Base-by-base conservation (phyloP, 1,140 invertebrate species). In the Eupeodes corollae region DNA sequence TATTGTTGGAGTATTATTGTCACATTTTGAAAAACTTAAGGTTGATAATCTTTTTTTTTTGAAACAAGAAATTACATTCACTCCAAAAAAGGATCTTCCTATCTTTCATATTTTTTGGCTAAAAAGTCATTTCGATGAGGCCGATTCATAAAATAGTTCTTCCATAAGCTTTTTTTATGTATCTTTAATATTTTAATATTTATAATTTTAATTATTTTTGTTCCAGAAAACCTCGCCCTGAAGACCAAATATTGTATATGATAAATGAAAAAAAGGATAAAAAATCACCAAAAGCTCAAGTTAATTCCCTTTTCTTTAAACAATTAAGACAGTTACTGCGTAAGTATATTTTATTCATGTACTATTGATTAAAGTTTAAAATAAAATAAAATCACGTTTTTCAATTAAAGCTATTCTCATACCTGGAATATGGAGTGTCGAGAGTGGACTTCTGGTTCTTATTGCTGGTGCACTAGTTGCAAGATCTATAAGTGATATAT, bases 401-500 rank as follows among this genome's bases (percentile, higher is more conserved):
- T 33, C 30, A 37, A 3, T 52, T 52, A 0, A 5, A 68, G 66
- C 79, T 41, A 90, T 98, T 52, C 77, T 92, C 46, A 75, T 97
- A 43, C 93, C 93, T 13, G 80, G 85, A 21, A 56, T 84, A 19
- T 77, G 81, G 61, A 78, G 79, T 13, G 68, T 79, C 35, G 88
- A 95, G 74, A 73, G 78, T 49, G 86, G 83, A 38, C 90, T 88
- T 52, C 72, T 95, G 59, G 50, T 80, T 3, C 59, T 96, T 9
- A 85, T 98, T 37, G 92, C 92, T 6, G 56, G 68, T 9, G 81
- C 88, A 19, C 72, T 99, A 9, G 74, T 96, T 10, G 78, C 85
- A 6, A 78, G 94, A 60, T 96, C 94, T 1, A 75, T 94, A 19
- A 96, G 91, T 65, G 95, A 99, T 73, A 78, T 99, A 41, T 98